These are phyloP conservation scores for Hippolais icterina DNA, from an alignment of 2,113 vertebrate species.

Conservation along the genomic window DNA sequence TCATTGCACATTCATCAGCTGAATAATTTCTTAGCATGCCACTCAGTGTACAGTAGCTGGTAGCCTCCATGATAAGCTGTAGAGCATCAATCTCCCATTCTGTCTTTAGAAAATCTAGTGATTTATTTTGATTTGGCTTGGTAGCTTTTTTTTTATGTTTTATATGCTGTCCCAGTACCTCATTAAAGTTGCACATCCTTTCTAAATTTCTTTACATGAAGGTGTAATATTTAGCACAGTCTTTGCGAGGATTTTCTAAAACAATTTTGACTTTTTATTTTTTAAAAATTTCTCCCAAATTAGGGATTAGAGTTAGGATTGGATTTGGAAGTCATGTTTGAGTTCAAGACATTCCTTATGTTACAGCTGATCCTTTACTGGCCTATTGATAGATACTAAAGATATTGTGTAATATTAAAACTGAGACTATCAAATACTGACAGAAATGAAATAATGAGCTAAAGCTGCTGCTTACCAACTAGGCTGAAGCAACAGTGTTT, in stretches of 20 bases:
- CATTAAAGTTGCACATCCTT: not conserved
- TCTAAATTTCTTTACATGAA: not conserved
- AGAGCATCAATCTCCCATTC: not conserved
- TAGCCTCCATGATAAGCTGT: not conserved
- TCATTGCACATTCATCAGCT: not conserved
- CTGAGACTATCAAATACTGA: not conserved
- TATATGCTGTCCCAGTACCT: not conserved
- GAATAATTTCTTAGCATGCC: not conserved
- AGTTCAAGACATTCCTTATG: not conserved
- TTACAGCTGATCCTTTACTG: not conserved
- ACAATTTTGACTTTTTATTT: not conserved
- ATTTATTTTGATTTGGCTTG: not conserved
- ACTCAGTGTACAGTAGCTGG: not conserved
- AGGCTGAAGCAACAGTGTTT: not conserved
- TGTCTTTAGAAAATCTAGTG: not conserved
- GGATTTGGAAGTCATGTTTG: not conserved
- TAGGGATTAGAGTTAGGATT: not conserved
- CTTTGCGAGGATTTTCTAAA: not conserved
- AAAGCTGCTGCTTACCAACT: not conserved
- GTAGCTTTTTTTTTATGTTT: not conserved
- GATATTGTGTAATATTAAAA: not conserved
- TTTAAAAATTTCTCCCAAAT: not conserved
- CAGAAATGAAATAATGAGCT: not conserved
- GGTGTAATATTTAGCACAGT: not conserved
- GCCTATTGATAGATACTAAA: not conserved